Conservation (phyloP, 2,797 vertebrate species). For the Pelodytes ibericus region DNA sequence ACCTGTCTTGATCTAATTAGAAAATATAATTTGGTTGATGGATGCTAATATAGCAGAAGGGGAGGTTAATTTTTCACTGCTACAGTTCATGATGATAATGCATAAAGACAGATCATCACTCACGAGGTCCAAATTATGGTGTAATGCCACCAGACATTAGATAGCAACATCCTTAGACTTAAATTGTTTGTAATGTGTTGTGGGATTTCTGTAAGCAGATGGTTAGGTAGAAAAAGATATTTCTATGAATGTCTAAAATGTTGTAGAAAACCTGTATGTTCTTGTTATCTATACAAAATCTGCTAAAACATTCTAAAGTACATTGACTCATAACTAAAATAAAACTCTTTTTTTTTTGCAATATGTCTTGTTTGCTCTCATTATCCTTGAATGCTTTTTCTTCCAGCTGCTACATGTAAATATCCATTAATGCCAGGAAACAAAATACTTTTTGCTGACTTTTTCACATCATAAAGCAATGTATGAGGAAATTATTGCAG, state of each 20-base stretch:
- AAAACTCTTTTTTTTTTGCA: neutral
- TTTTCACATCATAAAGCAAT: neutral
- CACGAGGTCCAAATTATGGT: conserved; percentile 9
- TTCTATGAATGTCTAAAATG: conserved; percentile 5
- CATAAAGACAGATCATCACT: conserved; percentile 17
- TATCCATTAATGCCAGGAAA: neutral
- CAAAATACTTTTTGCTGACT: neutral
- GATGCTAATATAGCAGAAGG: conserved; percentile 7
- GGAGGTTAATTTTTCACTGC: neutral
- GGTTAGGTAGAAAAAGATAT: conserved; percentile 6
- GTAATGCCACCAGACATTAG: conserved; percentile 5
- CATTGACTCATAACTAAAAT: neutral
- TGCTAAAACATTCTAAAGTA: neutral
- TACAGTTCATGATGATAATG: conserved; percentile 14
- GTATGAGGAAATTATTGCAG: neutral
- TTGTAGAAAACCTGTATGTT: neutral
- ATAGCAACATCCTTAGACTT: neutral
- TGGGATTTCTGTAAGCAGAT: conserved; percentile 11
- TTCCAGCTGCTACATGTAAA: neutral
- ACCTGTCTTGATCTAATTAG: conserved; percentile 11
- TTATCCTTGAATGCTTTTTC: neutral
- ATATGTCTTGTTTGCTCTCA: conserved; percentile 3
- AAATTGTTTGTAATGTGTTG: neutral
- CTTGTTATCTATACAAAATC: neutral
- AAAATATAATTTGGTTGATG: conserved; percentile 15